Percentiles rank a stretch among this genome's conserved stretches.
These are phyloP conservation scores for Stenopsyche tienmushanensis DNA, from an alignment of 1,140 invertebrate species.

Conservation along the genomic window DNA sequence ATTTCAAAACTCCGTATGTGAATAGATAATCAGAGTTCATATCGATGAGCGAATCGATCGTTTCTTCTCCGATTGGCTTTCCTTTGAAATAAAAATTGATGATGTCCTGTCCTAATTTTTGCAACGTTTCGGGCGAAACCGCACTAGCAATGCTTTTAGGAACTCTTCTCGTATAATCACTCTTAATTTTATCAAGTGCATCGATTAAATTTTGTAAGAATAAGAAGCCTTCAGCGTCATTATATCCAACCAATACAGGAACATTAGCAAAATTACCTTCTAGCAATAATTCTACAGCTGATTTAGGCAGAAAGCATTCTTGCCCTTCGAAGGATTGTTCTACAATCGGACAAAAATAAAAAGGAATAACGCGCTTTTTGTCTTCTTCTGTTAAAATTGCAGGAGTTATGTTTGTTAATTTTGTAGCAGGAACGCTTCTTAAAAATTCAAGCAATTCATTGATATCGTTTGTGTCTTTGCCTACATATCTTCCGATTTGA, in stretches of 20 bases:
- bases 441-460: conserved; percentile 52
- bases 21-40: conserved; percentile 53
- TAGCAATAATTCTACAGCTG: conserved; percentile 46
- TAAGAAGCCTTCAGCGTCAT: conserved; percentile 58
- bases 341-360: conserved; percentile 51
- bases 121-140: conserved; percentile 42
- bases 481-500: conserved; percentile 49
- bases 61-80: conserved; percentile 43
- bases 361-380: conserved; percentile 50
- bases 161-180: conserved; percentile 47
- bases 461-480: conserved; percentile 50
- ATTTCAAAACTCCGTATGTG: conserved; percentile 47
- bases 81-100: conserved; percentile 55
- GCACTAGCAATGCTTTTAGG: conserved; percentile 46
- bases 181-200: conserved; percentile 45
- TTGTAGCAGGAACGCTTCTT: conserved; percentile 48
- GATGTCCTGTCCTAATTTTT: conserved; percentile 49
- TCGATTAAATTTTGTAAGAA: conserved; percentile 44
- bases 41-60: conserved; percentile 41
- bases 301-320: conserved; percentile 48
- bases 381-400: conserved; percentile 46
- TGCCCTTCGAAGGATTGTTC: conserved; percentile 49
- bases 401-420: conserved; percentile 47
- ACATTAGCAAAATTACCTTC: conserved; percentile 54
- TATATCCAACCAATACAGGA: conserved; percentile 65